phyloP scores from a whole-genome alignment of 53 echinoderm and acorn worm genomes.

The Astropecten irregularis region DNA sequence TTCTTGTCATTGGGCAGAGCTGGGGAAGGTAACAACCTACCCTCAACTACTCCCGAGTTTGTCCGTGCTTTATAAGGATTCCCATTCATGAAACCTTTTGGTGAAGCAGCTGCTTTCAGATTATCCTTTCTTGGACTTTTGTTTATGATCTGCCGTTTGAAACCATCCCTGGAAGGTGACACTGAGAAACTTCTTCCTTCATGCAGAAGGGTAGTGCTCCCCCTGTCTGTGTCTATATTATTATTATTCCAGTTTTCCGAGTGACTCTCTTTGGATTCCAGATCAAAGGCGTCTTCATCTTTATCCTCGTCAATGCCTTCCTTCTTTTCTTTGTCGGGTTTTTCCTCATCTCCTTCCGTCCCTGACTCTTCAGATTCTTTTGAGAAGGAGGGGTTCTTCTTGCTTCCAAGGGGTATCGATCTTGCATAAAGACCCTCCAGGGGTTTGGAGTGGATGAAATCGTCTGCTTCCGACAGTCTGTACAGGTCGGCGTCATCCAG shows the following conservation, averaged over 20 bases:
- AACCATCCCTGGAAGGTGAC: background rate
- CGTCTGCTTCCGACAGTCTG: constrained; percentile 26
- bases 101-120: background rate
- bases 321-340: background rate
- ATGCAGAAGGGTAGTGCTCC: too few species aligned
- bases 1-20: background rate
- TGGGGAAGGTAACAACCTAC: too few species aligned
- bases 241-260: constrained; percentile 35
- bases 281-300: background rate
- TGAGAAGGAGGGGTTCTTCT: background rate
- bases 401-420: background rate
- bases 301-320: background rate
- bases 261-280: background rate
- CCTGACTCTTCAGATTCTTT: background rate
- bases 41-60: too few species aligned
- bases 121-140: background rate
- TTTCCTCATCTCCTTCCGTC: background rate
- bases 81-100: background rate
- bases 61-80: too few species aligned
- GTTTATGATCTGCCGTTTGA: background rate
- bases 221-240: background rate
- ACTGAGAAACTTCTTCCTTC: too few species aligned
- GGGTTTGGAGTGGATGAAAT: constrained; percentile 33
- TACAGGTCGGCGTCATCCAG: constrained; percentile 32
- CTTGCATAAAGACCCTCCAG: constrained; percentile 21